Percentiles rank a stretch among this genome's conserved stretches.
Evolutionary conservation across 1,140 invertebrate species (phyloP).

Genomic region (Megalopta genalis): DNA sequence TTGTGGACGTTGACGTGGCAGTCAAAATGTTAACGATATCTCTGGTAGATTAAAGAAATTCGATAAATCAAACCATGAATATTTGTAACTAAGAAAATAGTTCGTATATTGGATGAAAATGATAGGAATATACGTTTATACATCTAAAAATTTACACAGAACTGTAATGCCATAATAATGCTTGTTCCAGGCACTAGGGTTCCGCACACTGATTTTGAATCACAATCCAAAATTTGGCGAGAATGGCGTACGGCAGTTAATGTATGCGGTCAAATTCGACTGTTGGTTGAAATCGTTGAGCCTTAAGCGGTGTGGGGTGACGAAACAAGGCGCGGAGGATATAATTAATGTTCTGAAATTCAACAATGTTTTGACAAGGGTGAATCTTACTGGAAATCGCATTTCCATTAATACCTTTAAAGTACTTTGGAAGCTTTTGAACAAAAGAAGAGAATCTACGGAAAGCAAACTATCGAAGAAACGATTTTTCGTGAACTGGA

Average conservation of each 20-base stretch:
- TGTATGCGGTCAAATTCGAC: slow-evolving; percentile 43
- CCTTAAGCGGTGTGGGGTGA: slow-evolving; percentile 54
- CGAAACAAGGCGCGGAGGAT: slow-evolving; percentile 42
- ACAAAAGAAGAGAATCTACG: slow-evolving; percentile 7
- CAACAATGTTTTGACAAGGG: slow-evolving; percentile 38
- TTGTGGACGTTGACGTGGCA: no score
- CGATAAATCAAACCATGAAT: no score
- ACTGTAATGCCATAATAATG: no score
- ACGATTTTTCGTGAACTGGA: slow-evolving; percentile 9
- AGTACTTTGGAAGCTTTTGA: slow-evolving; percentile 41
- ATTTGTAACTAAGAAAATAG: no score
- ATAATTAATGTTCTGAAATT: slow-evolving; percentile 42
- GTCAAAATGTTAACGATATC: no score
- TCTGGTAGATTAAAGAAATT: no score
- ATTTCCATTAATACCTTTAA: slow-evolving; percentile 44
- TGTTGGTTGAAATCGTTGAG: slow-evolving; percentile 55
- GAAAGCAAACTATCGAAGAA: slow-evolving; percentile 42
- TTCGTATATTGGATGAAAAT: no score
- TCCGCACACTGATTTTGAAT: slow-evolving; percentile 54
- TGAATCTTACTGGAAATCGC: slow-evolving; percentile 56
- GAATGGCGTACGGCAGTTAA: slow-evolving; percentile 37
- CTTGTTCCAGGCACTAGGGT: slow-evolving; percentile 44
- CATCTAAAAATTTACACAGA: no score
- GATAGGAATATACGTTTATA: no score
- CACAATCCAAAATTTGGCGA: slow-evolving; percentile 55